These are phyloP conservation scores for Anguilla japonica DNA, from an alignment of 2,113 vertebrate genomes.

Conservation along the genomic window DNA sequence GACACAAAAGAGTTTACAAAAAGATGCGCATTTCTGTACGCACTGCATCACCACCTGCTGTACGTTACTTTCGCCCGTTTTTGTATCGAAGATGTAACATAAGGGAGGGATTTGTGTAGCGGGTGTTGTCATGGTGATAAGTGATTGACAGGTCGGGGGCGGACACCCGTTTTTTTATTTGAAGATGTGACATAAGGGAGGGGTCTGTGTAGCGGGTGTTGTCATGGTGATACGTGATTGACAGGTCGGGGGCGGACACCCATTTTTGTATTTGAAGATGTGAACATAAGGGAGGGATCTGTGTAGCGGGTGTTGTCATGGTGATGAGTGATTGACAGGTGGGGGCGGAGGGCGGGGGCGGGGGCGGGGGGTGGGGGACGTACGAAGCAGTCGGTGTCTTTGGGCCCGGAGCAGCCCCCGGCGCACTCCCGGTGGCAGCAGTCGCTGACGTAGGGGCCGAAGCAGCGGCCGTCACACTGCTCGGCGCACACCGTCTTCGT, in stretches of 20 bases:
- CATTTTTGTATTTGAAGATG: background rate
- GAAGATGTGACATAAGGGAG: background rate
- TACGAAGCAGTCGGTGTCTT: conserved; percentile 98
- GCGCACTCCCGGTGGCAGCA: conserved; percentile 98
- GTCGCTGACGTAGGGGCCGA: conserved; percentile 93
- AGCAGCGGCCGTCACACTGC: conserved; percentile 95
- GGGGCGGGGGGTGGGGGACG: conserved; percentile 41
- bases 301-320: background rate
- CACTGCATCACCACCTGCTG: background rate
- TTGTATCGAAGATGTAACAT: background rate
- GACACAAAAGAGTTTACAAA: background rate
- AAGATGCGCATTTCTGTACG: background rate
- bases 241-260: background rate
- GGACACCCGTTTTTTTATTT: background rate
- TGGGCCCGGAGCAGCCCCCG: conserved; percentile 92
- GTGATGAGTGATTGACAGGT: background rate
- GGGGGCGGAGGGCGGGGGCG: background rate
- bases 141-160: background rate
- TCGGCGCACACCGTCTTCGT: conserved; percentile 95
- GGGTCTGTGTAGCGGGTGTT: background rate
- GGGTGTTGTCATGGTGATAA: background rate
- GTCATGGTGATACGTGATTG: background rate
- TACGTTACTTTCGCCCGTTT: background rate
- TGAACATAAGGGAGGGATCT: background rate
- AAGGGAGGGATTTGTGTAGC: background rate